These are phyloP conservation scores for Standfussiana lucernea DNA, from an alignment of 2,888 invertebrate species.

Conservation along the genomic window DNA sequence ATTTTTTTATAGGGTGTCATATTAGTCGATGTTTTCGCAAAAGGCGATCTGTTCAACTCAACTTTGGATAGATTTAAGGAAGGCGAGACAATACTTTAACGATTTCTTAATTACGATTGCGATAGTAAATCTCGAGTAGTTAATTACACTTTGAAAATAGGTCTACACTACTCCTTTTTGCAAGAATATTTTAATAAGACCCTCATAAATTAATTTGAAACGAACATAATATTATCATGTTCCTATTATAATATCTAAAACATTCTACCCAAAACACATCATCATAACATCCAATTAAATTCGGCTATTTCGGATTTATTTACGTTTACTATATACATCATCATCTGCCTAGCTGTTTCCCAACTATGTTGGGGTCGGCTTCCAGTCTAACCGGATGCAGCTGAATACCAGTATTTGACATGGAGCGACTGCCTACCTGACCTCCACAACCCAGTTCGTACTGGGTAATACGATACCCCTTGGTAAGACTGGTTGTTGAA, in stretches of 20 bases:
- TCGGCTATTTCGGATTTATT: too few relatives aligned
- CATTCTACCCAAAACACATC: not conserved
- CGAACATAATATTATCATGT: not conserved
- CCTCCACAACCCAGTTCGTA: too few relatives aligned
- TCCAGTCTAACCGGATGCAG: too few relatives aligned
- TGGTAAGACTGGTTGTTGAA: too few relatives aligned
- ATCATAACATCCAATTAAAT: not conserved
- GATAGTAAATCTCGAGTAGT: not conserved
- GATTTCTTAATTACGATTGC: not conserved
- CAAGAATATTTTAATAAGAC: not conserved
- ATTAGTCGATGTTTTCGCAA: not conserved
- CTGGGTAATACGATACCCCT: too few relatives aligned
- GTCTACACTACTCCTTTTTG: not conserved
- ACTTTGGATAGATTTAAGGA: not conserved
- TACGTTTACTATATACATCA: too few relatives aligned
- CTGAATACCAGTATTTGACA: too few relatives aligned
- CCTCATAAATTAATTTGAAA: not conserved
- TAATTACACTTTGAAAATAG: not conserved
- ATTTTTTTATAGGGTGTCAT: too few relatives aligned
- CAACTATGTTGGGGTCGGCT: too few relatives aligned
- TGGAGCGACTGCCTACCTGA: too few relatives aligned
- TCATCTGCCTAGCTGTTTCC: too few relatives aligned
- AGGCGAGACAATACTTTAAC: not conserved
- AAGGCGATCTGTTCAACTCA: not conserved
- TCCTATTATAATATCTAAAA: not conserved